Conservation (phyloP, 2,888 invertebrate genomes). For the Synanthedon myopaeformis region DNA sequence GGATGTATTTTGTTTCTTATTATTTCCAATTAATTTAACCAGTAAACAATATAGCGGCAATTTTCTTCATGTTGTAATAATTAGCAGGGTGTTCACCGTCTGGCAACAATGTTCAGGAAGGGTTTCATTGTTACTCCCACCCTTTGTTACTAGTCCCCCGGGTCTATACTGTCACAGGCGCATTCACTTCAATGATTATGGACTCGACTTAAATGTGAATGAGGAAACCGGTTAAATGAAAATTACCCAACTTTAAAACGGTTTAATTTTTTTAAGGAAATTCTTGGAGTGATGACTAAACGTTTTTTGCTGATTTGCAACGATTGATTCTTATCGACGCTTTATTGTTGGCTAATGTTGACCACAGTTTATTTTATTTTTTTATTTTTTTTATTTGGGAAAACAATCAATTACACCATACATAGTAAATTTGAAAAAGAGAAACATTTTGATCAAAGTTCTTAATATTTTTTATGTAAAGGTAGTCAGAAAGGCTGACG, state of each 20-base stretch:
- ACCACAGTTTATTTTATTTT: background rate
- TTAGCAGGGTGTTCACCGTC: slow-evolving; percentile 32
- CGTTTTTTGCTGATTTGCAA: background rate
- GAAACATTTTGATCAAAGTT: too few species aligned
- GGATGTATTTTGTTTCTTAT: background rate
- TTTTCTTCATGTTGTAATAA: slow-evolving; percentile 23
- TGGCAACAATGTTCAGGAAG: slow-evolving; percentile 35
- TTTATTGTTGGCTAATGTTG: background rate
- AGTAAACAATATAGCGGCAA: slow-evolving; percentile 6
- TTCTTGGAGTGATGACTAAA: background rate
- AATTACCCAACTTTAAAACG: background rate
- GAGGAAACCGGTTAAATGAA: slow-evolving; percentile 17
- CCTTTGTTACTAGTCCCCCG: slow-evolving; percentile 31
- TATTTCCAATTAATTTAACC: slow-evolving; percentile 3
- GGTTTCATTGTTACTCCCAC: slow-evolving; percentile 38
- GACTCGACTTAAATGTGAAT: slow-evolving; percentile 28
- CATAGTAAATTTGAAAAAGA: too few species aligned
- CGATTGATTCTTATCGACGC: background rate
- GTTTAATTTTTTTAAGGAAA: background rate
- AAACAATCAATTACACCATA: too few species aligned
- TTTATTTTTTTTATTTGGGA: too few species aligned
- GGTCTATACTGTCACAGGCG: slow-evolving; percentile 28
- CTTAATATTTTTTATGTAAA: too few species aligned
- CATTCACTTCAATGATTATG: slow-evolving; percentile 36
- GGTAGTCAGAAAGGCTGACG: too few species aligned